Conservation (phyloP, 1,140 invertebrate genomes). For the Drosophila sproati region DNA sequence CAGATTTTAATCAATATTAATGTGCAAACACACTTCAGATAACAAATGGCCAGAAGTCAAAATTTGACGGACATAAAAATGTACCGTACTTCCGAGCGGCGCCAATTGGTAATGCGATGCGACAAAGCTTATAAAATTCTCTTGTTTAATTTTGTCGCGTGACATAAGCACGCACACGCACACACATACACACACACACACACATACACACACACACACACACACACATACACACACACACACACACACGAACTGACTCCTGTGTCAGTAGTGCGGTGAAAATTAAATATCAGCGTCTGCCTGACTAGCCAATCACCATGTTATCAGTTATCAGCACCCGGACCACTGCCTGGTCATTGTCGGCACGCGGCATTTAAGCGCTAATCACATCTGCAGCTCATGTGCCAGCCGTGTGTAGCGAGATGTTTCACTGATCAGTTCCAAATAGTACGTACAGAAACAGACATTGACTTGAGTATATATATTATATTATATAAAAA, state of each 20-base stretch:
- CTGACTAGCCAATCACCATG: conserved; percentile 39
- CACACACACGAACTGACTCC: conserved; percentile 43
- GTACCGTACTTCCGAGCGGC: not conserved
- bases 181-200: conserved; percentile 43
- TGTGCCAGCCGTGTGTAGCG: conserved; percentile 46
- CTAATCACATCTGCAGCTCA: conserved; percentile 64
- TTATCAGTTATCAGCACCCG: conserved; percentile 56
- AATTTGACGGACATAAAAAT: not conserved
- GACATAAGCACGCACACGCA: not conserved
- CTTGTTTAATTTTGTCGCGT: not conserved
- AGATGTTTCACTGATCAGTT: conserved; percentile 12
- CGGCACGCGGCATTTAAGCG: conserved; percentile 50
- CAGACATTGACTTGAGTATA: too few relatives aligned
- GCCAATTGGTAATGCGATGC: not conserved
- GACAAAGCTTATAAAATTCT: conserved; percentile 19
- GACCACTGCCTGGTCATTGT: not conserved
- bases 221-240: conserved; percentile 24
- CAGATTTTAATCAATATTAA: not conserved
- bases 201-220: conserved; percentile 17
- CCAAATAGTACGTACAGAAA: not conserved
- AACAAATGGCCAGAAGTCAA: not conserved
- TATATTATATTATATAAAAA: too few relatives aligned
- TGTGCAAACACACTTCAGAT: conserved; percentile 6
- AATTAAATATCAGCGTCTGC: conserved; percentile 54
- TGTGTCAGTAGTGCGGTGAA: conserved; percentile 31